Percentiles rank a stretch among this genome's conserved stretches.
These are phyloP conservation scores for Sebastes hubbsi DNA, from an alignment of 2,797 vertebrate genomes.

Conservation along the genomic window DNA sequence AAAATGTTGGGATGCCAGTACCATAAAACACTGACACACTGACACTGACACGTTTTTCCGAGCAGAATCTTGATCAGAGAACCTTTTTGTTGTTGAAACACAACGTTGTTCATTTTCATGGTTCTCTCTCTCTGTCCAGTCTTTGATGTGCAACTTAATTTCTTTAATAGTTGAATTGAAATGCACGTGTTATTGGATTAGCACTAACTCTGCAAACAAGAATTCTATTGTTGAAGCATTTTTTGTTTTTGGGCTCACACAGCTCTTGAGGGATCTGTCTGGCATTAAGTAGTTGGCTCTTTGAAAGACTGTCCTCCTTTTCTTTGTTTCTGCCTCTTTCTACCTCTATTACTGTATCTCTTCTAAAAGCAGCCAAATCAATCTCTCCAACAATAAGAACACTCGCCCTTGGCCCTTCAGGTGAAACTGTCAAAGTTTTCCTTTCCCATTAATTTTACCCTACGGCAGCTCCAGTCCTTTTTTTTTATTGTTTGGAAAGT, in stretches of 20 bases:
- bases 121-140: neutral
- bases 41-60: neutral
- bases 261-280: neutral
- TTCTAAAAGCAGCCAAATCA: constrained; percentile 17
- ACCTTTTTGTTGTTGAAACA: constrained; percentile 1
- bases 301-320: neutral
- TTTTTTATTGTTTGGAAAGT: constrained; percentile 68
- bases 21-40: neutral
- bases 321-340: neutral
- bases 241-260: neutral
- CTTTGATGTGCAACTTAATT: neutral
- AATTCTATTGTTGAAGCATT: constrained; percentile 34
- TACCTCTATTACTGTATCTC: neutral
- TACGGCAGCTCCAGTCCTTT: constrained; percentile 17
- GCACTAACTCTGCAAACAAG: constrained; percentile 7
- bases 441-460: constrained; percentile 28
- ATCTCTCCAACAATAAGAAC: constrained; percentile 37
- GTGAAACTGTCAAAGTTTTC: constrained; percentile 46
- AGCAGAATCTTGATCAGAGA: neutral
- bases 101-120: neutral
- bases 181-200: neutral
- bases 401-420: constrained; percentile 10
- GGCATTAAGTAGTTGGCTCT: neutral
- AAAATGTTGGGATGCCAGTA: neutral
- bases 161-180: neutral